Percentiles rank a stretch among this genome's conserved stretches.
phyloP scores from a whole-genome alignment of 2,113 vertebrate species.

The Lucifuga dentata region DNA sequence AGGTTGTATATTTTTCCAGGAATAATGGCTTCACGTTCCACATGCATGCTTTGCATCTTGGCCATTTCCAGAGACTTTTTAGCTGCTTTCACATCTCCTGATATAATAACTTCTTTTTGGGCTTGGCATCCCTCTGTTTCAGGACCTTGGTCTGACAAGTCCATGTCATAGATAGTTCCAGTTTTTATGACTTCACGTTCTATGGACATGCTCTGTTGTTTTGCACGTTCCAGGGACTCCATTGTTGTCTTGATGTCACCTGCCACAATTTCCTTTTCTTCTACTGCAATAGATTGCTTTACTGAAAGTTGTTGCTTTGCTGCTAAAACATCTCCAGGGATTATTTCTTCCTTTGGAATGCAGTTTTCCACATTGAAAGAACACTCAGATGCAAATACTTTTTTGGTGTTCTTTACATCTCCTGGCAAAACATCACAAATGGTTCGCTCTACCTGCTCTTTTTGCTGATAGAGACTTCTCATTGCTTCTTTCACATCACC shows the following conservation, averaged over 20 bases:
- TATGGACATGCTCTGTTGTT: conserved; percentile 79
- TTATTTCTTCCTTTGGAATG: conserved; percentile 75
- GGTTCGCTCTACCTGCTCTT: conserved; percentile 75
- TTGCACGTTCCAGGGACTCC: conserved; percentile 83
- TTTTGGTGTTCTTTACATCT: conserved; percentile 82
- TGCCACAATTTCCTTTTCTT: conserved; percentile 81
- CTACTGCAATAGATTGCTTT: conserved; percentile 67
- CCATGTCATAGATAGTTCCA: conserved; percentile 82
- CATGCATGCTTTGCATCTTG: conserved; percentile 87
- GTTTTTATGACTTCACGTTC: conserved; percentile 74
- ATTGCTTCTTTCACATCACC: conserved; percentile 74
- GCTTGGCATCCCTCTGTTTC: conserved; percentile 61
- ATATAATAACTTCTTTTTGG: conserved; percentile 88
- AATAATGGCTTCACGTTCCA: conserved; percentile 85
- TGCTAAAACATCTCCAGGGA: conserved; percentile 73
- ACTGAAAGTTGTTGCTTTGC: conserved; percentile 76
- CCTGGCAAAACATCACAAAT: conserved; percentile 82
- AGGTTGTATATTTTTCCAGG: conserved; percentile 84
- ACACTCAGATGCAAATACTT: conserved; percentile 76
- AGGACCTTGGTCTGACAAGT: conserved; percentile 80
- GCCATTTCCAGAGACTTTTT: conserved; percentile 90
- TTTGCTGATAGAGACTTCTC: conserved; percentile 75
- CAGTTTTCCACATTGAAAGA: conserved; percentile 61
- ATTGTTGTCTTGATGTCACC: conserved; percentile 83
- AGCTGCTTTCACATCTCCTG: conserved; percentile 88